A percentile compares a stretch with the other conserved stretches of the same genome.
Evolutionary conservation across 2,113 vertebrate species (phyloP).

Genomic region (Apaloderma vittatum): DNA sequence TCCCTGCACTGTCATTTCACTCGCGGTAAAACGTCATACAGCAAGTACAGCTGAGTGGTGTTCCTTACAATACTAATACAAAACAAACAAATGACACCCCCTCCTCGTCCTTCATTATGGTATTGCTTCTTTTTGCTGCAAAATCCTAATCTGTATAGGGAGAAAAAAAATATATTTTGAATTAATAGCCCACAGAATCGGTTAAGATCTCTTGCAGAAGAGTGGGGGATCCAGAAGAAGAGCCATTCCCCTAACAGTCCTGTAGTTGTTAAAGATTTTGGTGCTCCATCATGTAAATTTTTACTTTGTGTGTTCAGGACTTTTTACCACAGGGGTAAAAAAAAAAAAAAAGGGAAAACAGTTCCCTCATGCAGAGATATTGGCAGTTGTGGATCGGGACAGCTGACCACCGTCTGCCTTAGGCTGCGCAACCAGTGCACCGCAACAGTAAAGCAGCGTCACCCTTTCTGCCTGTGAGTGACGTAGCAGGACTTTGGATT

Average conservation of each 20-base stretch:
- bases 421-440: fast-evolving
- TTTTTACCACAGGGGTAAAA: background rate
- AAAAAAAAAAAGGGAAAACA: background rate
- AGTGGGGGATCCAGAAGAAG: background rate
- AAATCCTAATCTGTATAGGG: background rate
- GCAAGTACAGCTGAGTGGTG: background rate
- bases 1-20: background rate
- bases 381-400: background rate
- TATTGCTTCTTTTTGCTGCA: background rate
- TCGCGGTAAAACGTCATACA: background rate
- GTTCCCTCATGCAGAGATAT: background rate
- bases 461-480: background rate
- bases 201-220: background rate
- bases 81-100: background rate
- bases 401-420: background rate
- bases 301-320: too few species aligned
- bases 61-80: background rate
- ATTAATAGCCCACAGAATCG: background rate
- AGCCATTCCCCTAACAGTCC: background rate
- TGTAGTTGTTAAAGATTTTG: too few species aligned
- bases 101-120: background rate
- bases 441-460: background rate
- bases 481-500: background rate
- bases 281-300: too few species aligned
- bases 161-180: background rate